A percentile compares a stretch with the other conserved stretches of the same genome.
phyloP scores from a whole-genome alignment of 2,113 vertebrate species.

The Tenebrosternarchus preto region DNA sequence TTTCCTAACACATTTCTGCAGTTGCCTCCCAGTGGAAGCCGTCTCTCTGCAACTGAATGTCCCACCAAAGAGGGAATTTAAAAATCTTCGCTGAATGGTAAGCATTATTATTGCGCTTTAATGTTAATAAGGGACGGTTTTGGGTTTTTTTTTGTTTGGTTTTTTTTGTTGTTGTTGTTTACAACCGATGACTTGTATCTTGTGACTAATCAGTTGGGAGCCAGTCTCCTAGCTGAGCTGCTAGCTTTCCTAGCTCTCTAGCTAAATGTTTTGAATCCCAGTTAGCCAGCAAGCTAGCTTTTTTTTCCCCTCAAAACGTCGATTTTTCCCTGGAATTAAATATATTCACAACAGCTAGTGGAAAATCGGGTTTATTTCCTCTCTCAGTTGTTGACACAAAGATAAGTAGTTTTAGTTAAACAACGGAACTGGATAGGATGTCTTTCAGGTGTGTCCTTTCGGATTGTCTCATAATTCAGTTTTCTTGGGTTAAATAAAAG shows the following conservation, averaged over 20 bases:
- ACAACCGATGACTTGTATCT: constrained; percentile 1
- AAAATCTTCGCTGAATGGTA: neutral
- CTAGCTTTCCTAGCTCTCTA: neutral
- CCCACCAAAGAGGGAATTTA: neutral
- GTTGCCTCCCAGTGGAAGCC: neutral
- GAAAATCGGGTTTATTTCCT: neutral
- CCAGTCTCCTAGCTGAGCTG: constrained; percentile 39
- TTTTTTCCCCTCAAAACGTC: neutral
- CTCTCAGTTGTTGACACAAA: neutral
- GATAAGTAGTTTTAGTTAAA: neutral
- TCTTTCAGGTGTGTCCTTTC: constrained; percentile 33
- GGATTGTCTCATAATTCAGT: neutral
- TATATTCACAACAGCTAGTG: neutral
- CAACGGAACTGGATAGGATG: neutral
- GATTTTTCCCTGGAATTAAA: neutral
- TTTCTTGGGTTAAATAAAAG: neutral
- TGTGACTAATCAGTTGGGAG: constrained; percentile 5
- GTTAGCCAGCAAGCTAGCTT: neutral
- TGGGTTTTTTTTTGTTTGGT: no score
- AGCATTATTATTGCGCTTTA: neutral
- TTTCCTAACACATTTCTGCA: constrained; percentile 32
- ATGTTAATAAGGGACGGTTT: neutral
- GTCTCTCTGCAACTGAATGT: neutral
- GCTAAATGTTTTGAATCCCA: neutral
- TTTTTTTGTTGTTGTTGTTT: neutral